Percentiles rank a stretch among this genome's conserved stretches.
Evolutionary conservation across 2,888 invertebrate genomes (phyloP).

Genomic region (Acanthosepion lycidas): DNA sequence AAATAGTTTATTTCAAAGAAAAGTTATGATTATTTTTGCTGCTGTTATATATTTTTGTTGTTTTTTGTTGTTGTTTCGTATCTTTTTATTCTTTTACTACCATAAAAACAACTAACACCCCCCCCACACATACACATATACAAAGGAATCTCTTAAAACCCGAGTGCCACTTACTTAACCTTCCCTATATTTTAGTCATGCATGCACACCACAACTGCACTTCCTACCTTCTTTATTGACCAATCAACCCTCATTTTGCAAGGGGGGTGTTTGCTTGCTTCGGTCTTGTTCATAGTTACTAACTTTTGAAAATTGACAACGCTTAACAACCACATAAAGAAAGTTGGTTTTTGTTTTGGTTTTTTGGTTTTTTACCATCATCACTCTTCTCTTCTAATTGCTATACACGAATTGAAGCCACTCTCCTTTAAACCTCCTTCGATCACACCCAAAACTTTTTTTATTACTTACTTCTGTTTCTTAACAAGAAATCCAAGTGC

Average conservation of each 20-base stretch:
- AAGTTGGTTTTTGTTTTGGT: not conserved
- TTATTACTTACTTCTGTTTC: not conserved
- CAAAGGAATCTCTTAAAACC: not conserved
- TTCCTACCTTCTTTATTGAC: constrained; percentile 18
- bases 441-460: not conserved
- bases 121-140: not conserved
- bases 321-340: not conserved
- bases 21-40: too few relatives aligned
- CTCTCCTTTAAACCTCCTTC: not conserved
- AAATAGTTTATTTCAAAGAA: too few relatives aligned
- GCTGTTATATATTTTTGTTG: not conserved
- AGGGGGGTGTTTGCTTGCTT: not conserved
- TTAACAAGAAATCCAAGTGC: not conserved
- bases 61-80: not conserved
- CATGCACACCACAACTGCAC: not conserved
- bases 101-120: not conserved
- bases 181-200: not conserved
- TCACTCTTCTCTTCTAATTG: not conserved
- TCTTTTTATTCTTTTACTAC: not conserved
- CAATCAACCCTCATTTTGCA: not conserved
- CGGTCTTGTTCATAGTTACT: not conserved
- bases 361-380: too few relatives aligned
- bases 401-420: not conserved
- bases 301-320: not conserved
- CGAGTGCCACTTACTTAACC: not conserved